phyloP scores from a whole-genome alignment of 2,888 invertebrate genomes.

The Habroteleia sp. region DNA sequence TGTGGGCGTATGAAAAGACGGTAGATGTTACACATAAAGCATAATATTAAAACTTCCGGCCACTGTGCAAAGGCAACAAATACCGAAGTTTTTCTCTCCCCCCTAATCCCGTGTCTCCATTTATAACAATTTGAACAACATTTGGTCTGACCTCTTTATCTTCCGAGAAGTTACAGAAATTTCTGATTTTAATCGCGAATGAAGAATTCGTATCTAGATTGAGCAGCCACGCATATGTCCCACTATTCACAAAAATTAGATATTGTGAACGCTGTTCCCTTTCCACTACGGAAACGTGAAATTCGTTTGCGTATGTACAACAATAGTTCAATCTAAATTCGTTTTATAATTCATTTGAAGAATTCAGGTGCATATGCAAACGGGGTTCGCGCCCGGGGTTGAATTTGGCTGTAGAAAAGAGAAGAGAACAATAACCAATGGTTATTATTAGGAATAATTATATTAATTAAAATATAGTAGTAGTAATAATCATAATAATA shows the following conservation, averaged over 20 bases:
- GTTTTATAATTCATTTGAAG: no score
- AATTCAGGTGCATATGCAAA: not conserved
- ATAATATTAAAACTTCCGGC: conserved; percentile 58
- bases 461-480: conserved; percentile 14
- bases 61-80: conserved; percentile 64
- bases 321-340: no score
- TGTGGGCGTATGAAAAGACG: conserved; percentile 34
- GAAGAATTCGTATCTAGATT: conserved; percentile 57
- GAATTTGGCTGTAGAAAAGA: conserved; percentile 11
- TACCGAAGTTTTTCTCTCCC: conserved; percentile 56
- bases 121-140: conserved; percentile 43
- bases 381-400: not conserved
- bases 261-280: no score
- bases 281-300: no score
- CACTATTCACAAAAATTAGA: conserved; percentile 33
- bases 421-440: conserved; percentile 7
- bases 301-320: no score
- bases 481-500: conserved; percentile 21
- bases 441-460: not conserved
- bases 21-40: conserved; percentile 44
- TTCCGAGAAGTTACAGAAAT: conserved; percentile 45
- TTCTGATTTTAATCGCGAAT: conserved; percentile 22
- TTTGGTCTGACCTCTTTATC: conserved; percentile 60
- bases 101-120: conserved; percentile 37
- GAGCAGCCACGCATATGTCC: conserved; percentile 57